phyloP scores from a whole-genome alignment of 2,888 invertebrate genomes.

The Hypomecis punctinalis region DNA sequence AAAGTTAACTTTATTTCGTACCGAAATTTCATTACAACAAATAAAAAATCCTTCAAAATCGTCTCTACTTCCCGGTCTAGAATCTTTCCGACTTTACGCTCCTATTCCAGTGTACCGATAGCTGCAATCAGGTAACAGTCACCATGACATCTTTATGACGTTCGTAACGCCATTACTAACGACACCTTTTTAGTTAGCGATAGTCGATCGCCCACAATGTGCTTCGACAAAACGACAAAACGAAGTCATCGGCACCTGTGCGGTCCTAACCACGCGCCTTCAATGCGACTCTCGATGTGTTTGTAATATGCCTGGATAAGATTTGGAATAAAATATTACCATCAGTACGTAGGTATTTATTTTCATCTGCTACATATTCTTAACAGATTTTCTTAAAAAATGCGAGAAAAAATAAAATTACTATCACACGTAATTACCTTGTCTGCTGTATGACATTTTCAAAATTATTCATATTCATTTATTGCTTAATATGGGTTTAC shows the following conservation, averaged over 20 bases:
- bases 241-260: slow-evolving; percentile 62
- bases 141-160: slow-evolving; percentile 84
- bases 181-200: slow-evolving; percentile 85
- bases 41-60: not conserved
- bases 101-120: slow-evolving; percentile 63
- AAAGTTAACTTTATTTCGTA: no score
- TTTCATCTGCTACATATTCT: no score
- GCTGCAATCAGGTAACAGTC: slow-evolving; percentile 80
- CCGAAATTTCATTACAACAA: no score
- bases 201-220: slow-evolving; percentile 68
- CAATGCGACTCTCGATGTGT: slow-evolving; percentile 22
- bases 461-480: no score
- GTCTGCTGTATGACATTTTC: no score
- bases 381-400: no score
- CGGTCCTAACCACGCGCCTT: slow-evolving; percentile 33
- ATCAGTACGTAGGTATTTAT: not conserved
- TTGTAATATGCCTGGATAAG: slow-evolving; percentile 23
- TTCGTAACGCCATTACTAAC: slow-evolving; percentile 84
- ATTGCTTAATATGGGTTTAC: no score
- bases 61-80: slow-evolving; percentile 4
- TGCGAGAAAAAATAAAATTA: no score
- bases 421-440: no score
- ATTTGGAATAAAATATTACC: slow-evolving; percentile 18
- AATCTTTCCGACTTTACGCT: slow-evolving; percentile 66
- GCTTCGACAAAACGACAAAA: slow-evolving; percentile 68